phyloP scores from a whole-genome alignment of 2,797 vertebrate species.

The Lerista edwardsae region DNA sequence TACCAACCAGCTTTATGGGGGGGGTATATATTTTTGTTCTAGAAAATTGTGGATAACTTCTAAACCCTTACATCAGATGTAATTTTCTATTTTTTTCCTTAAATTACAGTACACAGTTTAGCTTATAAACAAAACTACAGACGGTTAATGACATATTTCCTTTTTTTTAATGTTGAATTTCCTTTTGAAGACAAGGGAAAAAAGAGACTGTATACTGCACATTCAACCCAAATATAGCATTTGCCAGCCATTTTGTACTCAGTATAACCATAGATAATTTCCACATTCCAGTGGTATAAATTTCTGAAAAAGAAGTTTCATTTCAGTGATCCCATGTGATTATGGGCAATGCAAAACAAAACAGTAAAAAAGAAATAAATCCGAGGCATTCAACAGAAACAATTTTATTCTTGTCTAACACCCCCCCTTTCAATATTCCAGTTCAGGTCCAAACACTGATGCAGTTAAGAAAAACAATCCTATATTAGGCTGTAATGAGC shows the following conservation, averaged over 20 bases:
- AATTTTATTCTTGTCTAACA: slow-evolving; percentile 32
- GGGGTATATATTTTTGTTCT: too few species aligned
- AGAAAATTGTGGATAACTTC: background rate
- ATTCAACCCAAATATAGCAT: slow-evolving; percentile 52
- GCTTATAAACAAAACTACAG: slow-evolving; percentile 28
- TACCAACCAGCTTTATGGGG: background rate
- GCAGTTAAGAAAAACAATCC: slow-evolving; percentile 8
- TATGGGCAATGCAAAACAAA: slow-evolving; percentile 56
- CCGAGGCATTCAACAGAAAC: slow-evolving; percentile 53
- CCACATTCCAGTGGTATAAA: slow-evolving; percentile 48
- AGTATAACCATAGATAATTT: slow-evolving; percentile 57
- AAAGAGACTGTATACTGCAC: slow-evolving; percentile 46
- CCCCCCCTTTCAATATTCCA: background rate
- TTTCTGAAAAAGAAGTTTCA: slow-evolving; percentile 58
- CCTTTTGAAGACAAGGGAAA: slow-evolving; percentile 51
- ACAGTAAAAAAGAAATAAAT: slow-evolving; percentile 48
- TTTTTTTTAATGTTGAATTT: slow-evolving; percentile 59
- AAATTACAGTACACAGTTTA: slow-evolving; percentile 29
- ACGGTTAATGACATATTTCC: slow-evolving; percentile 52
- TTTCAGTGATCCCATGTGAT: slow-evolving; percentile 57
- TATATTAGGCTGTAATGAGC: background rate
- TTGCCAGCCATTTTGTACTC: slow-evolving; percentile 56
- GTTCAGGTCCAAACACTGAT: slow-evolving; percentile 39
- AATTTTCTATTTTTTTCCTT: slow-evolving; percentile 22
- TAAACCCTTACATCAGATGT: slow-evolving; percentile 26